Conservation (phyloP, 64 coral and sea anemone species). For the Pocillopora damicornis region DNA sequence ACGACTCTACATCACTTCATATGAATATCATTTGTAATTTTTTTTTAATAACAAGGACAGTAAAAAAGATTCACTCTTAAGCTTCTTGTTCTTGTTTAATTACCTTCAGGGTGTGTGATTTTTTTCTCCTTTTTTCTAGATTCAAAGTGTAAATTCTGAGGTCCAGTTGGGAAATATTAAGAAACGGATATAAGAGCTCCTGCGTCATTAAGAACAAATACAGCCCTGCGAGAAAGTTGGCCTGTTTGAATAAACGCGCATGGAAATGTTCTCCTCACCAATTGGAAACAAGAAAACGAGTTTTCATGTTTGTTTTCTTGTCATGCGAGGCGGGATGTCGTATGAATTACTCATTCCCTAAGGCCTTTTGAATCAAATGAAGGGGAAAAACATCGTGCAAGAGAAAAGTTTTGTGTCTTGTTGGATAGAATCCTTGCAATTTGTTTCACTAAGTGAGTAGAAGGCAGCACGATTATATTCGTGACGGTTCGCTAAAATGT, state of each 20-base stretch:
- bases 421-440: not conserved
- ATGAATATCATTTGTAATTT: conserved; percentile 8
- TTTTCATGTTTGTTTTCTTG: not conserved
- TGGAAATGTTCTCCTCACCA: not conserved
- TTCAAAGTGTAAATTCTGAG: not conserved
- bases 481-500: not conserved
- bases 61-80: not conserved
- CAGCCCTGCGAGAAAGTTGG: not conserved
- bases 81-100: not conserved
- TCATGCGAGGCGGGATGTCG: not conserved
- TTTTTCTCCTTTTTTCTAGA: not conserved
- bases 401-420: not conserved
- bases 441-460: not conserved
- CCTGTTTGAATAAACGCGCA: conserved; percentile 15
- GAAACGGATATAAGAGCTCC: not conserved
- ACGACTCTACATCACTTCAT: not conserved
- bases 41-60: not conserved
- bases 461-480: not conserved
- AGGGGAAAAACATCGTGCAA: not conserved
- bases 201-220: not conserved
- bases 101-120: not conserved
- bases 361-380: not conserved
- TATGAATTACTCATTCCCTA: not conserved
- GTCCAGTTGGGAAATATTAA: not conserved
- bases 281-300: not conserved